These are phyloP conservation scores for Eutrigla gurnardus DNA, from an alignment of 2,797 vertebrate genomes.

Conservation along the genomic window DNA sequence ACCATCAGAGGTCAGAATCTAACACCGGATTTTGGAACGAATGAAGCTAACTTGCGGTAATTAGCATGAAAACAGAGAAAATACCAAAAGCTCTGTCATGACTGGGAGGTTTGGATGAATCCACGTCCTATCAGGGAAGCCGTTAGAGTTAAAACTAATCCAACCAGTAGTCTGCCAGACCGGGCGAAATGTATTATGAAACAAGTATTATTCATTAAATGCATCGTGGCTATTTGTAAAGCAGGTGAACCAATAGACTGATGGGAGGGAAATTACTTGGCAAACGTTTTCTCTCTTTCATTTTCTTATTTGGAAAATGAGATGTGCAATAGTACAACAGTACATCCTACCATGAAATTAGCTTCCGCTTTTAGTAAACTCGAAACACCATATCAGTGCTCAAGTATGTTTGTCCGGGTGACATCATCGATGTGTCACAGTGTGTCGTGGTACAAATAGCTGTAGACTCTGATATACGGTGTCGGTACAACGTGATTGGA, in stretches of 20 bases:
- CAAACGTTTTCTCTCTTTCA: slow-evolving; percentile 15
- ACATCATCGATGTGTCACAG: slow-evolving; percentile 7
- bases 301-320: slow-evolving; percentile 37
- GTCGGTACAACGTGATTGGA: not conserved
- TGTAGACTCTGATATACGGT: not conserved
- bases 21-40: not conserved
- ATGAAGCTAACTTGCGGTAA: slow-evolving; percentile 26
- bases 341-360: slow-evolving; percentile 55
- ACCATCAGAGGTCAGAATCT: slow-evolving; percentile 44
- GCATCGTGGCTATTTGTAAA: slow-evolving; percentile 19
- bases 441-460: slow-evolving; percentile 7
- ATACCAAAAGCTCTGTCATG: slow-evolving; percentile 12
- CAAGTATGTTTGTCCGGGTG: not conserved
- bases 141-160: slow-evolving; percentile 29
- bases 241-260: slow-evolving; percentile 33
- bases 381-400: slow-evolving; percentile 4
- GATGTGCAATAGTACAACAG: slow-evolving; percentile 12
- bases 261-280: slow-evolving; percentile 34
- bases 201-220: slow-evolving; percentile 42
- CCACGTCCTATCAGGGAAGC: slow-evolving; percentile 17
- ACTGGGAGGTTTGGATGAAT: slow-evolving; percentile 30
- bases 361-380: slow-evolving; percentile 14
- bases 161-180: slow-evolving; percentile 4
- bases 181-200: slow-evolving; percentile 35
- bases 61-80: slow-evolving; percentile 19